Percentiles rank a stretch among this genome's conserved stretches.
Conservation (phyloP, 2,888 invertebrate species). For the Cephus pulcher region DNA sequence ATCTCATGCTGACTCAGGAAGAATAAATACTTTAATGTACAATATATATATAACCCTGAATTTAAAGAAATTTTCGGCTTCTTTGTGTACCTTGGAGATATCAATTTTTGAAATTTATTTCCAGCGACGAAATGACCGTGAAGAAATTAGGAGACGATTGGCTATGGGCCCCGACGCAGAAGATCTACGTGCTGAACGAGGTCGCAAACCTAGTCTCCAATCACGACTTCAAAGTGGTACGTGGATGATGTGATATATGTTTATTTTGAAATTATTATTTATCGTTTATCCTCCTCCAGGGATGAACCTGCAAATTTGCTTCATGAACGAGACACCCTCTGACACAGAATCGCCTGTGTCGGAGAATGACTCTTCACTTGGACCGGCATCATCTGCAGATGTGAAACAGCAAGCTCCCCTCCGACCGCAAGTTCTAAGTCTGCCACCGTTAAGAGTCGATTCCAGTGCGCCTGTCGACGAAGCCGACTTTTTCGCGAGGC, state of each 20-base stretch:
- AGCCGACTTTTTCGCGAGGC: constrained; percentile 84
- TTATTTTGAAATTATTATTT: constrained; percentile 6
- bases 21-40: constrained; percentile 3
- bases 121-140: constrained; percentile 90
- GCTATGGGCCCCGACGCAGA: constrained; percentile 88
- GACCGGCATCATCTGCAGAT: constrained; percentile 38
- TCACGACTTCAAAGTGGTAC: constrained; percentile 87
- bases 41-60: not conserved
- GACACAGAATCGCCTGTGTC: constrained; percentile 84
- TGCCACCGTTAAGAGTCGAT: constrained; percentile 59
- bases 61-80: not conserved
- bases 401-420: constrained; percentile 31
- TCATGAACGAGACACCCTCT: constrained; percentile 92
- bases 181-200: constrained; percentile 80
- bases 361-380: constrained; percentile 71
- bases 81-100: not conserved
- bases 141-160: constrained; percentile 88
- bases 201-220: constrained; percentile 88
- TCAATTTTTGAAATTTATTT: constrained; percentile 26
- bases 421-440: constrained; percentile 58
- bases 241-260: constrained; percentile 39
- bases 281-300: constrained; percentile 68
- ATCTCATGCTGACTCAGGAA: not conserved
- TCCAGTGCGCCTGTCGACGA: constrained; percentile 69
- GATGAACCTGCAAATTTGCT: constrained; percentile 95